phyloP scores from a whole-genome alignment of 2,888 invertebrate species.

The Philonicus albiceps region DNA sequence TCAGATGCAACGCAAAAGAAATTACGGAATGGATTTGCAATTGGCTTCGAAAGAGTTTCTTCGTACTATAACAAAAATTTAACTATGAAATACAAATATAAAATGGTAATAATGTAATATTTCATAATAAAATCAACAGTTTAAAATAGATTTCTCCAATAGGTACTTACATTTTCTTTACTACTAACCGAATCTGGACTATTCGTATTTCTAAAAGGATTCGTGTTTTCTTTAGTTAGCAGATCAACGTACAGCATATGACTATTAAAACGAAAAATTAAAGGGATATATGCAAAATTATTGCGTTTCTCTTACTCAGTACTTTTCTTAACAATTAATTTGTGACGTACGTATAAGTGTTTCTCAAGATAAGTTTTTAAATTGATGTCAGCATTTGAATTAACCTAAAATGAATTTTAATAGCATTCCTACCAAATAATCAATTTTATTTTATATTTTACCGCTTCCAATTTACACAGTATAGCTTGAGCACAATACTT shows the following conservation, averaged over 20 bases:
- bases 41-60: background rate
- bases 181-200: background rate
- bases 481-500: conserved; percentile 41
- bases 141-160: no score
- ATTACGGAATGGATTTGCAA: conserved; percentile 19
- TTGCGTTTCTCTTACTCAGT: background rate
- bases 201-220: background rate
- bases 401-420: conserved; percentile 10
- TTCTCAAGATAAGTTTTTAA: conserved; percentile 30
- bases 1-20: background rate
- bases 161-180: background rate
- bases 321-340: conserved; percentile 14
- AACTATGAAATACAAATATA: background rate
- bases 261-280: background rate
- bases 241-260: background rate
- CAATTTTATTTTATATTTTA: background rate
- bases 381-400: background rate
- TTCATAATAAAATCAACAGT: no score
- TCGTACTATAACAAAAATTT: background rate
- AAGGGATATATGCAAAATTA: background rate
- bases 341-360: conserved; percentile 41
- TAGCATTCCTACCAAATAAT: background rate
- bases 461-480: conserved; percentile 44
- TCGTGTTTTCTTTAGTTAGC: background rate
- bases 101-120: no score